A percentile compares a stretch with the other conserved stretches of the same genome.
These are phyloP conservation scores for Caenorhabditis brenneri DNA, from an alignment of 1,140 invertebrate species.

Conservation along the genomic window DNA sequence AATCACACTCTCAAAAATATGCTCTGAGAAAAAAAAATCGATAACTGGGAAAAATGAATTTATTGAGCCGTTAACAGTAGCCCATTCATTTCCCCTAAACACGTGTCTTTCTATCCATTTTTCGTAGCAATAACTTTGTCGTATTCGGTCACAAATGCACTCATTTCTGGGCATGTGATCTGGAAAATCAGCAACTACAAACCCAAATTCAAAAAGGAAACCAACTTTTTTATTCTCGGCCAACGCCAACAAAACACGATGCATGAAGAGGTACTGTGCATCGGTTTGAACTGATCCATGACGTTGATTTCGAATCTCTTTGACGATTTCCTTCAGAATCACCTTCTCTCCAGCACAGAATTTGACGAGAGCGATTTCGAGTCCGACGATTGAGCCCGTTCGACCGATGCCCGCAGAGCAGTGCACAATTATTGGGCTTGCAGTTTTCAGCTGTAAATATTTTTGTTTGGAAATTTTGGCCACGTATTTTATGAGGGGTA, in stretches of 20 bases:
- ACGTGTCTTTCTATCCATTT: not conserved
- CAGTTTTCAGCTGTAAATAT: constrained; percentile 74
- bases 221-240: constrained; percentile 56
- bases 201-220: not conserved
- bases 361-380: constrained; percentile 50
- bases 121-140: constrained; percentile 20
- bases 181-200: not conserved
- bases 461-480: too few relatives aligned
- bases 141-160: constrained; percentile 5
- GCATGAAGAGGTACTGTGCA: constrained; percentile 61
- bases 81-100: too few relatives aligned
- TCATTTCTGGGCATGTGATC: constrained; percentile 19
- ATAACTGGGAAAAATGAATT: too few relatives aligned
- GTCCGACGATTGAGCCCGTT: constrained; percentile 77
- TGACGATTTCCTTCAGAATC: constrained; percentile 52
- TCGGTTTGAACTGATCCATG: constrained; percentile 63
- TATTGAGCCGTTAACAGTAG: too few relatives aligned
- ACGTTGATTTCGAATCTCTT: constrained; percentile 55
- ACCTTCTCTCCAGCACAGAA: constrained; percentile 53
- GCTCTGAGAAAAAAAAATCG: too few relatives aligned
- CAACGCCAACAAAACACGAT: constrained; percentile 58
- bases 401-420: constrained; percentile 95
- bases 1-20: too few relatives aligned
- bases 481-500: too few relatives aligned
- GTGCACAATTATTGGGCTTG: constrained; percentile 85